Evolutionary conservation across 2,888 invertebrate genomes (phyloP).

Genomic region (Cephus pygmeus): DNA sequence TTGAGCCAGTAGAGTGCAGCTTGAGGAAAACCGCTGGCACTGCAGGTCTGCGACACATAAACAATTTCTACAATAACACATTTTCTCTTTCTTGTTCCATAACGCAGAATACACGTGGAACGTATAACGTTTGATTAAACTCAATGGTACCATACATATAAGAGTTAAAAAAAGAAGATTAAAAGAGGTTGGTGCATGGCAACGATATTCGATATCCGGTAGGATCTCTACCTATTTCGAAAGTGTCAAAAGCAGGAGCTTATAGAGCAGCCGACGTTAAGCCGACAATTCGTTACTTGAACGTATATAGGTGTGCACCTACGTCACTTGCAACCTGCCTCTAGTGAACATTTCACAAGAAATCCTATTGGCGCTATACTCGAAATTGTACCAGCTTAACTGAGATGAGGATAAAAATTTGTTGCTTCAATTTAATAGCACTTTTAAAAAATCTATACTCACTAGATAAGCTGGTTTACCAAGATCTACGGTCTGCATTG

Average conservation of each 20-base stretch:
- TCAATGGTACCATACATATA: background rate
- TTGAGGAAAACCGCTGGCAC: constrained; percentile 62
- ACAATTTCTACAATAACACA: background rate
- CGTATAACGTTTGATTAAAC: background rate
- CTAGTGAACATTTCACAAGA: background rate
- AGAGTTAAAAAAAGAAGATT: background rate
- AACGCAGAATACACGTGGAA: background rate
- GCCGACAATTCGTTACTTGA: background rate
- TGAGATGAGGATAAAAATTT: background rate
- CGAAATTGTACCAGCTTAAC: background rate
- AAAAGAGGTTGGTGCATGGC: background rate
- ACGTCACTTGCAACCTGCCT: background rate
- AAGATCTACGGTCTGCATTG: constrained; percentile 66
- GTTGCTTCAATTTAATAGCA: background rate
- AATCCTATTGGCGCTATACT: background rate
- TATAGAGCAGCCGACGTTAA: background rate
- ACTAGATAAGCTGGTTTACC: constrained; percentile 68
- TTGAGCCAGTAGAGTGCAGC: constrained; percentile 64
- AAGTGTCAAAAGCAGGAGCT: background rate
- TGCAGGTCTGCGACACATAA: constrained; percentile 59
- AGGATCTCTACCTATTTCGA: background rate
- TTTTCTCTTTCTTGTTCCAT: background rate
- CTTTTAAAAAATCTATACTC: constrained; percentile 39
- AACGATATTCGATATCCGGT: background rate
- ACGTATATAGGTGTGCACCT: background rate